phyloP scores from a whole-genome alignment of 92 coral and sea anemone species.

The Muricea muricata region DNA sequence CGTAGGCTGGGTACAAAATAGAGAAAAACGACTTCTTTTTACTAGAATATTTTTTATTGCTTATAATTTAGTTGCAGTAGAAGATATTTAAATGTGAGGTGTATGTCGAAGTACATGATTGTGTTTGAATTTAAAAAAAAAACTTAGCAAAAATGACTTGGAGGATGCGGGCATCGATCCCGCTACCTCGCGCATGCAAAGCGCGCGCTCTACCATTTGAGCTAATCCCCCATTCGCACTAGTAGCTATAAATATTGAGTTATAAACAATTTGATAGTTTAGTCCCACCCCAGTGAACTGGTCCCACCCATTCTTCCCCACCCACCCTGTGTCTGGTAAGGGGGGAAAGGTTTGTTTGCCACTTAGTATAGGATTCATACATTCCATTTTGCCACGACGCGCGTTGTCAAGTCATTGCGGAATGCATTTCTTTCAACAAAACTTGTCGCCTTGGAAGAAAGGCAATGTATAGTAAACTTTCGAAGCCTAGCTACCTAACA shows the following conservation, averaged over 20 bases:
- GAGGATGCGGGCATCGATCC: slow-evolving; percentile 98
- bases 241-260: background rate
- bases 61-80: too few relatives aligned
- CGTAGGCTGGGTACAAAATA: background rate
- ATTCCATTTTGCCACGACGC: slow-evolving; percentile 24
- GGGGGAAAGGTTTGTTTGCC: too few relatives aligned
- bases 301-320: too few relatives aligned
- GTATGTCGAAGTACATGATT: background rate
- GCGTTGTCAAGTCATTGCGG: background rate
- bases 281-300: too few relatives aligned
- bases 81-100: background rate
- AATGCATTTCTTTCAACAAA: background rate
- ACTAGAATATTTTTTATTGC: too few relatives aligned
- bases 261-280: too few relatives aligned
- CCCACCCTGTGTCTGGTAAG: too few relatives aligned
- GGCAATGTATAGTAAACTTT: slow-evolving; percentile 16
- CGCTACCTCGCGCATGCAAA: slow-evolving; percentile 98
- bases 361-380: too few relatives aligned
- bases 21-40: background rate
- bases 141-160: slow-evolving; percentile 44
- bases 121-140: background rate
- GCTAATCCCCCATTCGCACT: slow-evolving; percentile 80
- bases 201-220: slow-evolving; percentile 99
- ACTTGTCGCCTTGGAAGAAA: background rate
- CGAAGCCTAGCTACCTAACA: background rate